Conservation (phyloP, 2,113 vertebrate genomes). For the Dromiciops gliroides region DNA sequence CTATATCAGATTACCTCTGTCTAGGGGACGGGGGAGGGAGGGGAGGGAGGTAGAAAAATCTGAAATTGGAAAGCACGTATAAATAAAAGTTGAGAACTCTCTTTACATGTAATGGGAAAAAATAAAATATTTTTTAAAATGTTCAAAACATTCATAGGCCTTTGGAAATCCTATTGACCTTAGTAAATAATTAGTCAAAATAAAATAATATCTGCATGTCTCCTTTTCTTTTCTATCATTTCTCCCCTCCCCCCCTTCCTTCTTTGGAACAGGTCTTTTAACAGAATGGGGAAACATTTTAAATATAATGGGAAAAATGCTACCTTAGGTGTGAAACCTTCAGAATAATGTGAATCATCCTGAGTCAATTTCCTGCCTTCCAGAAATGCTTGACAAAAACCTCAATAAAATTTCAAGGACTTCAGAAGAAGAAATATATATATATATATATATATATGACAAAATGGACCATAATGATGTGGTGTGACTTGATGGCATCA, state of each 20-base stretch:
- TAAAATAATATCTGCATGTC: conserved; percentile 54
- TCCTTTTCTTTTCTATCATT: conserved; percentile 16
- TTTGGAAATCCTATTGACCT: conserved; percentile 45
- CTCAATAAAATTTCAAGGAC: conserved; percentile 60
- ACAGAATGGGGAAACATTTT: conserved; percentile 61
- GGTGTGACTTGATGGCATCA: conserved; percentile 31
- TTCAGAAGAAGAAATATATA: conserved; percentile 38
- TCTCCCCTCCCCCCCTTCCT: neutral
- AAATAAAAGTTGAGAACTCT: too few species aligned
- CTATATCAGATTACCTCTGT: too few species aligned
- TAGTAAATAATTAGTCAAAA: conserved; percentile 68
- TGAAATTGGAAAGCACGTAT: too few species aligned
- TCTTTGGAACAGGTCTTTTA: conserved; percentile 56
- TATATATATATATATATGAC: too few species aligned
- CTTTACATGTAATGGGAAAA: too few species aligned
- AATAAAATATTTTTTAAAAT: too few species aligned
- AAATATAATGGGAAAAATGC: conserved; percentile 44
- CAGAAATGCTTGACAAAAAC: conserved; percentile 55
- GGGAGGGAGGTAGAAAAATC: too few species aligned
- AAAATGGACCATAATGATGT: neutral
- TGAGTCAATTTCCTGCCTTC: conserved; percentile 52
- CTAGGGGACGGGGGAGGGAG: too few species aligned
- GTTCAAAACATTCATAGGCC: neutral
- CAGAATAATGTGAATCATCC: conserved; percentile 59
- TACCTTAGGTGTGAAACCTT: conserved; percentile 52